Evolutionary conservation across 2,797 vertebrate species (phyloP).

Genomic region (Acrocephalus scirpaceus): DNA sequence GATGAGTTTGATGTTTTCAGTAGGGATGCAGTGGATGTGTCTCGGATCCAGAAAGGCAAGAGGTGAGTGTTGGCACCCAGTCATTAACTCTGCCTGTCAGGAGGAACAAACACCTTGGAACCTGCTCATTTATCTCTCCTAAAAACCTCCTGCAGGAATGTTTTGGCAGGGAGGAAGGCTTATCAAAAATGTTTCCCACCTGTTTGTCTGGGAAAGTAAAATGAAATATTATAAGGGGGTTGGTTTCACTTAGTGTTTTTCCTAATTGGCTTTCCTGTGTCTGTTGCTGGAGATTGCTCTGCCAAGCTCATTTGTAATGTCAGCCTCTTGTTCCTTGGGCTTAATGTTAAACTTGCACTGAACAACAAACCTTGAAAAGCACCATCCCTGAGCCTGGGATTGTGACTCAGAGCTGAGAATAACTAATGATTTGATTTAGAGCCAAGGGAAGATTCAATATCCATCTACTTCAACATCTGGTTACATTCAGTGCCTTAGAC

Average conservation of each 20-base stretch:
- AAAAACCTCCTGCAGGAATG: neutral
- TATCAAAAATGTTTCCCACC: neutral
- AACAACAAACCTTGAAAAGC: neutral
- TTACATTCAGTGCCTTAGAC: neutral
- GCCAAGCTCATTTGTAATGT: constrained; percentile 17
- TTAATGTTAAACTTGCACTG: neutral
- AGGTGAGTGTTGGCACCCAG: constrained; percentile 76
- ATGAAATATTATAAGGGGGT: neutral
- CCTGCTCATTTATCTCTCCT: neutral
- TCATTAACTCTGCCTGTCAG: neutral
- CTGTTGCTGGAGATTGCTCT: neutral
- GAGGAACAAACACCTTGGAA: neutral
- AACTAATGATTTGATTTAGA: neutral
- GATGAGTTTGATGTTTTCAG: constrained; percentile 97
- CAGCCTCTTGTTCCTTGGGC: neutral
- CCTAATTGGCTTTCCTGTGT: neutral
- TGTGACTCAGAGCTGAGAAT: neutral
- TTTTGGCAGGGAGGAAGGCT: neutral
- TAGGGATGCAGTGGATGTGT: constrained; percentile 88
- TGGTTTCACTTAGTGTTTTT: neutral
- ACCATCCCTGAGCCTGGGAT: neutral
- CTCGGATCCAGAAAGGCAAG: constrained; percentile 91
- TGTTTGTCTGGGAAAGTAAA: neutral
- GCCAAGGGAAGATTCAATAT: constrained; percentile 4
- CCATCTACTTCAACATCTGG: neutral